Evolutionary conservation across 2,113 vertebrate genomes (phyloP), one percentile per base, ranked within the genome.

Genomic region (Pterocles gutturalis): DNA sequence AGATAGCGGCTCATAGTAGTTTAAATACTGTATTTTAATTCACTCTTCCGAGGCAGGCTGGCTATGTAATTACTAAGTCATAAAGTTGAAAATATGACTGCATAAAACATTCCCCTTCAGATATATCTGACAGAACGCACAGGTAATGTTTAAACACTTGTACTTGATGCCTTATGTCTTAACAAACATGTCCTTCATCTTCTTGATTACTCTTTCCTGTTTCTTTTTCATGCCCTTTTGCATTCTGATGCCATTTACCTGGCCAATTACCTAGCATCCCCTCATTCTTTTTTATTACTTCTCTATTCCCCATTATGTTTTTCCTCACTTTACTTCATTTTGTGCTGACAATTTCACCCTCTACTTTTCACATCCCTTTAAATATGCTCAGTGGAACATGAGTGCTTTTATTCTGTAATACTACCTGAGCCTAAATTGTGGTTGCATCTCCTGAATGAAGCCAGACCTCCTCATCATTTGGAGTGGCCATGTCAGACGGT

Each of bases 21-120:
- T 98, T 98, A 97, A 98, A 97, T 96, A 97, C 87, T 80, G 71
- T 89, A 97, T 98, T 98, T 97, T 97, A 98, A 98, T 96, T 98
- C 94, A 80, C 91, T 97, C 98, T 97, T 94, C 95, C 95, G 62
- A 96, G 84, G 87, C 61, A 97, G 89, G 89, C 90, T 89, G 94
- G 73, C 96, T 97, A 84, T 76, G 46, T 89, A 98, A 97, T 97
- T 97, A 67, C 91, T 75, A 88, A 97, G 97, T 95, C 97, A 93
- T 98, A 97, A 98, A 98, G 95, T 43, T 85, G 90, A 97, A 98
- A 97, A 95, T 96, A 91, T 53, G 65, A 71, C 86, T 95, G 61
- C 67, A 72, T 95, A 95, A 95, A 97, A 84, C 83, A 96, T 96
- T 97, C 87, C 76, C 84, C 78, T 43, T 90, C 91, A 95, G 96